Percentiles rank a stretch among this genome's conserved stretches.
These are phyloP conservation scores for Acanthopleura granulata DNA, from an alignment of 2,888 invertebrate genomes.

Conservation along the genomic window DNA sequence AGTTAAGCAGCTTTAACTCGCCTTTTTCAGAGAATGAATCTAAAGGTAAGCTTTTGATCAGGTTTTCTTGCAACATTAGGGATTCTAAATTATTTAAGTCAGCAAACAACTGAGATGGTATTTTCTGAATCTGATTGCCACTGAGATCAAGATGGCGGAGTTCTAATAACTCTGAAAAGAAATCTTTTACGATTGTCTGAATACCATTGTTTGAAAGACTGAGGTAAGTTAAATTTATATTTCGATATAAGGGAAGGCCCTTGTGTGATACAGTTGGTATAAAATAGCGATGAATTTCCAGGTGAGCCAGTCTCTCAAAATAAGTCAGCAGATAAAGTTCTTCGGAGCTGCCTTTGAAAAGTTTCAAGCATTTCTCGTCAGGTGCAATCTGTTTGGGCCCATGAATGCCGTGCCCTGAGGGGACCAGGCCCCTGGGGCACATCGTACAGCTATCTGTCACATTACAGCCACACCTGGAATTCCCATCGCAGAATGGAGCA, in stretches of 20 bases:
- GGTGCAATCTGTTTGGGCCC: neutral
- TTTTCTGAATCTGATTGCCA: conserved; percentile 35
- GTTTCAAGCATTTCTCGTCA: neutral
- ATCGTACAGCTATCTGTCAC: neutral
- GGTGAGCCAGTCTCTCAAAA: neutral
- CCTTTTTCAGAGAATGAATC: conserved; percentile 33
- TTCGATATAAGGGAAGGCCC: neutral
- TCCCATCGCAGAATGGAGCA: neutral
- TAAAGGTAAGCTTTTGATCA: conserved; percentile 37
- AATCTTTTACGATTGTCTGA: conserved; percentile 18
- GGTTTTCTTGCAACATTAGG: conserved; percentile 41
- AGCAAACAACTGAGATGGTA: conserved; percentile 34
- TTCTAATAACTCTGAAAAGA: conserved; percentile 23
- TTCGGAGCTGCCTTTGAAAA: neutral
- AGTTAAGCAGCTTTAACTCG: conserved; percentile 38
- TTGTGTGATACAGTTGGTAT: neutral
- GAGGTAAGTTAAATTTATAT: conserved; percentile 15
- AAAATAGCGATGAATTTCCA: neutral
- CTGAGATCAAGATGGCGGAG: conserved; percentile 33
- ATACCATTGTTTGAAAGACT: conserved; percentile 30
- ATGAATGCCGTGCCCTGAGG: neutral
- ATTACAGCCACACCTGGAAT: neutral
- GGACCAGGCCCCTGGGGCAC: neutral
- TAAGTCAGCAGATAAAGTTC: neutral
- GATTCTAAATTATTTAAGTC: conserved; percentile 31